Base-by-base conservation (phyloP, 2,888 invertebrate species). In the Steinernema scapterisci region DNA sequence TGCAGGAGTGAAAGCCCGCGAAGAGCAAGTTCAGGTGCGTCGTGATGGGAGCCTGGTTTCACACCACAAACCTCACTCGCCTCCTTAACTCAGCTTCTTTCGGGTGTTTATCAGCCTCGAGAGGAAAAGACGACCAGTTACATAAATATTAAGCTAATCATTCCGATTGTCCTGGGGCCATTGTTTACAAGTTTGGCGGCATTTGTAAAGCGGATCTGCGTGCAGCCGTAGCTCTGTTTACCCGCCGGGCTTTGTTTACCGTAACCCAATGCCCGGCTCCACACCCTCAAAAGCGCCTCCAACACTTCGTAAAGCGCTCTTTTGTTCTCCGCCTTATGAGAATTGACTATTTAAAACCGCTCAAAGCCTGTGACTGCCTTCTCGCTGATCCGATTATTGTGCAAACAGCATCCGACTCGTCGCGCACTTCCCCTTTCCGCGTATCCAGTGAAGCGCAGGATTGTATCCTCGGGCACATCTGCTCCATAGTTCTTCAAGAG, bases 341-440 rank as follows among this genome's bases (percentile, higher is more conserved):
- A 63, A 63, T 27, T n/a, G 7, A 16, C 31, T 21, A 13, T 63
- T 63, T 25, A 31, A 31, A 63, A 16, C 19, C 63, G n/a, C 16
- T 31, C 63, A 63, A 63, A 63, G 63, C 16, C 27, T 31, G 19
- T 21, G 19, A 21, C 19, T 48, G 19, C 19, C 21, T n/a, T 31
- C 6, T 31, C 31, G 63, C 21, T 63, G 63, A 63, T 63, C 63
- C 63, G 63, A 63, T 63, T 63, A 63, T 63, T 63, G 63, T 63
- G 31, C 63, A 63, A 63, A 63, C 63, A 63, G 21, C 63, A 16
- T 19, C 63, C 63, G 9, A 25, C 31, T 63, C 63, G 25, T 25
- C 31, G 21, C 63, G 63, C 27, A 25, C 31, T 63, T 63, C 63
- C 63, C 16, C 16, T 25, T 63, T 38, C 31, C 63, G 16, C 54